Evolutionary conservation across 2,888 invertebrate species (phyloP).

Genomic region (Zonitis immaculata): DNA sequence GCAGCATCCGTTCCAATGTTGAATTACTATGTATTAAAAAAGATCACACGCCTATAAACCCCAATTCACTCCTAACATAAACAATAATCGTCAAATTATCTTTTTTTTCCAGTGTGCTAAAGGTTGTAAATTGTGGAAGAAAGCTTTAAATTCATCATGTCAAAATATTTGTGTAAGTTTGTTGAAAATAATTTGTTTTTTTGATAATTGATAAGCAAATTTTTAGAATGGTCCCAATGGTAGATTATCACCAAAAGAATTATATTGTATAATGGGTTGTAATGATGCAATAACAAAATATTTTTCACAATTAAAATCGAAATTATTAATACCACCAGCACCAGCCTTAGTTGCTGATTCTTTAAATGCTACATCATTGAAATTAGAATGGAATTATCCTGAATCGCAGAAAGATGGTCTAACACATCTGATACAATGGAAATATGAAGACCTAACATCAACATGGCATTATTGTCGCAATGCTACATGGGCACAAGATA

Average conservation of each 20-base stretch:
- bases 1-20: conserved; percentile 35
- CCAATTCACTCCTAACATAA: conserved; percentile 14
- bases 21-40: conserved; percentile 22
- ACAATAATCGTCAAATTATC: conserved; percentile 6
- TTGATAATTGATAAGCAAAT: not conserved
- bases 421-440: conserved; percentile 69
- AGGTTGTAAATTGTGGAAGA: conserved; percentile 76
- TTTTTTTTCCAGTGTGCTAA: conserved; percentile 75
- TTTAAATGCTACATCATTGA: conserved; percentile 70
- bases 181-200: too few species aligned
- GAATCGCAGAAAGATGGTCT: conserved; percentile 55
- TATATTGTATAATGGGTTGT: conserved; percentile 79
- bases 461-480: conserved; percentile 81
- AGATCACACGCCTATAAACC: conserved; percentile 27
- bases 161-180: conserved; percentile 78
- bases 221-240: conserved; percentile 68
- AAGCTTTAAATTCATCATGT: conserved; percentile 70
- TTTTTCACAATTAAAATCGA: conserved; percentile 61
- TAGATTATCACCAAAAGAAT: conserved; percentile 61
- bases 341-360: conserved; percentile 76
- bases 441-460: conserved; percentile 63
- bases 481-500: conserved; percentile 58
- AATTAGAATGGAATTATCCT: conserved; percentile 68
- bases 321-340: conserved; percentile 65
- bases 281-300: conserved; percentile 74